Conservation (phyloP, 1,140 invertebrate genomes). For the Hypsibius dujardini region DNA sequence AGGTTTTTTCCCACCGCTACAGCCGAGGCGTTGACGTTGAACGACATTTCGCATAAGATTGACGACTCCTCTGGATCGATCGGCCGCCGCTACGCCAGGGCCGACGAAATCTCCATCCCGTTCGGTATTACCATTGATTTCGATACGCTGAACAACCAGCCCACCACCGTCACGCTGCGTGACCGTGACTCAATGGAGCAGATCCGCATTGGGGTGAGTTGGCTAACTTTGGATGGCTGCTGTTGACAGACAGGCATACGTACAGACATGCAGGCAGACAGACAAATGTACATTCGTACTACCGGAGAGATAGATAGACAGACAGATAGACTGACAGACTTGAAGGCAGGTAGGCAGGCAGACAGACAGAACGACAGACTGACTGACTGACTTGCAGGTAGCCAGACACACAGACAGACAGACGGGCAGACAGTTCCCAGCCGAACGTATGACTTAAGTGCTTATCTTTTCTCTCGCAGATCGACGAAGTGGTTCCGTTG, state of each 20-base stretch:
- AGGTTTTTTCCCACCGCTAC: slow-evolving; percentile 25
- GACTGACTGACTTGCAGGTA: no score
- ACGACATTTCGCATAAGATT: slow-evolving; percentile 77
- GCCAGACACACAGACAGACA: no score
- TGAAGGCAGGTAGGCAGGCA: no score
- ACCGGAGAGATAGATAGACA: no score
- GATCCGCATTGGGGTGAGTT: slow-evolving; percentile 62
- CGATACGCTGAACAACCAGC: slow-evolving; percentile 63
- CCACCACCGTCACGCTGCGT: slow-evolving; percentile 73
- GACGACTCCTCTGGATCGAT: slow-evolving; percentile 94
- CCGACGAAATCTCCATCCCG: slow-evolving; percentile 96
- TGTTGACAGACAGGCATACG: slow-evolving; percentile 8
- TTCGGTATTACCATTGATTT: slow-evolving; percentile 97
- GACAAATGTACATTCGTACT: no score
- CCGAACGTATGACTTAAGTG: slow-evolving; percentile 13
- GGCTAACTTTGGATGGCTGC: background rate
- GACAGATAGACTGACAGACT: no score
- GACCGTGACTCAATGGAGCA: slow-evolving; percentile 87
- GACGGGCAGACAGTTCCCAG: no score
- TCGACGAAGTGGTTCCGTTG: slow-evolving; percentile 49
- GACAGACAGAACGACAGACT: no score
- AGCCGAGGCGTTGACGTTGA: slow-evolving; percentile 53
- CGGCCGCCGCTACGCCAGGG: slow-evolving; percentile 67
- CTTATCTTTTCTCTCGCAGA: slow-evolving; percentile 30
- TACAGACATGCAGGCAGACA: slow-evolving; percentile 18